Conservation (phyloP, 2,797 vertebrate species). For the Myotis pilosus region DNA sequence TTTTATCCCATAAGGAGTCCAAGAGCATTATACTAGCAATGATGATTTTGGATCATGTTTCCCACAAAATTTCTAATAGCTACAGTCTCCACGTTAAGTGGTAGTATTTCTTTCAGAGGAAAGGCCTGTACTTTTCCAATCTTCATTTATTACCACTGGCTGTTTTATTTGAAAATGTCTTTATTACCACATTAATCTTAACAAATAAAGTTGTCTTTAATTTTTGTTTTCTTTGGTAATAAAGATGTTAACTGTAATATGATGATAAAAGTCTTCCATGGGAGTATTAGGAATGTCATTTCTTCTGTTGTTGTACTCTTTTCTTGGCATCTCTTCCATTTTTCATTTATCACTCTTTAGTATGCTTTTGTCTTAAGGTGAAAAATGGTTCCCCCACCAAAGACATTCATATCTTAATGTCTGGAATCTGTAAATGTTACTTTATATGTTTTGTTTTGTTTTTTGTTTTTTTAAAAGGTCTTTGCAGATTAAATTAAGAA, state of each 20-base stretch:
- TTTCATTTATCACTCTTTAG: not conserved
- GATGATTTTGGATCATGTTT: conserved; percentile 44
- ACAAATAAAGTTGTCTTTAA: conserved; percentile 43
- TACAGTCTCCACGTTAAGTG: conserved; percentile 49
- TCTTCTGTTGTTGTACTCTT: conserved; percentile 21
- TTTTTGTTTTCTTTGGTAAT: conserved; percentile 57
- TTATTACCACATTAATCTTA: conserved; percentile 43
- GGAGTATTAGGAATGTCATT: not conserved
- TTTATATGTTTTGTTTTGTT: not conserved
- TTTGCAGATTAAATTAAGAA: not conserved
- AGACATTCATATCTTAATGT: not conserved
- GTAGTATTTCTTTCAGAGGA: conserved; percentile 38
- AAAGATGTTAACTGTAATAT: conserved; percentile 20
- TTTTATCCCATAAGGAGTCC: conserved; percentile 32
- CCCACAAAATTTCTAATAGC: not conserved
- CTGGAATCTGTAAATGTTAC: not conserved
- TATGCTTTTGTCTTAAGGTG: not conserved
- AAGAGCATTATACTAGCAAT: conserved; percentile 39
- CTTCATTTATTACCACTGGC: conserved; percentile 41
- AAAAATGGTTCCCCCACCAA: not conserved
- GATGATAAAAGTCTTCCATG: conserved; percentile 8
- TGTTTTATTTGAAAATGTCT: conserved; percentile 55
- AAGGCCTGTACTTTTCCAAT: conserved; percentile 26
- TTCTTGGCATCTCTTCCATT: conserved; percentile 10
- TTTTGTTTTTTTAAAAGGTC: not conserved